phyloP scores from a whole-genome alignment of 1,140 invertebrate genomes.

The Trachymyrmex septentrionalis region DNA sequence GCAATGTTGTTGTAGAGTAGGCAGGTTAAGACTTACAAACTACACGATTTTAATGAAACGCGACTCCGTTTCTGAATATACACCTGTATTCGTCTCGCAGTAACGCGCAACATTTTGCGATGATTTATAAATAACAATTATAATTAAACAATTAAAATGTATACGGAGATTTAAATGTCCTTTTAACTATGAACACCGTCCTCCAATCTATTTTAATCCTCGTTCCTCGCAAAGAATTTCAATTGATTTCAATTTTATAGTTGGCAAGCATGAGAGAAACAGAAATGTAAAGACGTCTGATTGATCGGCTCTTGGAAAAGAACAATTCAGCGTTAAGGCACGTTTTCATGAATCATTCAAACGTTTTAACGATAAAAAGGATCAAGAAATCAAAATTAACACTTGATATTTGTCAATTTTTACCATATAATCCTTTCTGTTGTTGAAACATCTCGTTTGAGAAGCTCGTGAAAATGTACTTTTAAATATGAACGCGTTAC shows the following conservation, averaged over 20 bases:
- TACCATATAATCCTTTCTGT: too few species aligned
- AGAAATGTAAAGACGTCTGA: not conserved
- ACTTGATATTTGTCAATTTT: too few species aligned
- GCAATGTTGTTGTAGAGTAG: not conserved
- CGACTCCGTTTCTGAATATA: not conserved
- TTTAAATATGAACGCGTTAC: too few species aligned
- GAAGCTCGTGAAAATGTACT: too few species aligned
- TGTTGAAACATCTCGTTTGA: too few species aligned
- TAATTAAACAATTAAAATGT: not conserved
- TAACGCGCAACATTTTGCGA: constrained; percentile 63
- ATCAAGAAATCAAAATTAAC: too few species aligned
- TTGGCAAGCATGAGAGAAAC: not conserved
- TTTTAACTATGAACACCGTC: constrained; percentile 5
- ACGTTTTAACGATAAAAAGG: too few species aligned
- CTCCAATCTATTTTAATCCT: too few species aligned
- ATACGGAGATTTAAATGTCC: not conserved
- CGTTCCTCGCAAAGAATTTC: not conserved
- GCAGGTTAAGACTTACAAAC: not conserved
- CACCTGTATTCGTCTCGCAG: constrained; percentile 49
- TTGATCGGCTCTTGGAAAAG: not conserved
- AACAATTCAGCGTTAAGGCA: too few species aligned
- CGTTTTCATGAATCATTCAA: too few species aligned
- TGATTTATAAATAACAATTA: not conserved
- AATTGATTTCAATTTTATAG: not conserved
- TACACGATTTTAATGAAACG: not conserved